These are phyloP conservation scores for Lophius americanus DNA, from an alignment of 2,797 vertebrate genomes.

Conservation along the genomic window DNA sequence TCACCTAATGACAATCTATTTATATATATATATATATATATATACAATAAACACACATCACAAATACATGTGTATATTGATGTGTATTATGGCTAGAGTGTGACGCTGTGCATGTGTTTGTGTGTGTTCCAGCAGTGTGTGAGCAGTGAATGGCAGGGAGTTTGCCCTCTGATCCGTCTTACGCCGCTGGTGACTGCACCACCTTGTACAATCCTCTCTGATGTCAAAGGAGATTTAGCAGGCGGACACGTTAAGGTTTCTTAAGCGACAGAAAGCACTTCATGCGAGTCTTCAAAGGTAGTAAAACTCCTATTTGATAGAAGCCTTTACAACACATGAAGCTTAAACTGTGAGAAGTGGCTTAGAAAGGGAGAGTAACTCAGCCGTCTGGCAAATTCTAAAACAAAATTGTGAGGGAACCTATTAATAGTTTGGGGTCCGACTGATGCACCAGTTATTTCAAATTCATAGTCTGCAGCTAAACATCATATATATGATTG, in stretches of 20 bases:
- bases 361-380: constrained; percentile 9
- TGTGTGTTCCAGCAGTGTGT: constrained; percentile 45
- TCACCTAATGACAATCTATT: constrained; percentile 37
- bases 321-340: constrained; percentile 19
- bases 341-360: constrained; percentile 9
- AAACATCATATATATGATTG: constrained; percentile 2
- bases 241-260: constrained; percentile 63
- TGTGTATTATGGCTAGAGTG: constrained; percentile 25
- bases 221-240: constrained; percentile 75
- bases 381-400: constrained; percentile 4
- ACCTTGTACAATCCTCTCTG: constrained; percentile 74
- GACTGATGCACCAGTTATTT: constrained; percentile 5
- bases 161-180: constrained; percentile 77
- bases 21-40: too few relatives aligned
- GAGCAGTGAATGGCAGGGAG: constrained; percentile 52
- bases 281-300: constrained; percentile 37
- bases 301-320: constrained; percentile 45
- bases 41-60: too few relatives aligned
- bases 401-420: background rate
- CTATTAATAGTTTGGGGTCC: too few relatives aligned
- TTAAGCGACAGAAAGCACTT: constrained; percentile 53
- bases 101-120: constrained; percentile 17
- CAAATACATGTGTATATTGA: background rate
- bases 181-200: constrained; percentile 73
- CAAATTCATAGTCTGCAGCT: constrained; percentile 10